Percentiles rank a stretch among this genome's conserved stretches.
phyloP scores from a whole-genome alignment of 2,113 vertebrate species.

The Otus sunia region DNA sequence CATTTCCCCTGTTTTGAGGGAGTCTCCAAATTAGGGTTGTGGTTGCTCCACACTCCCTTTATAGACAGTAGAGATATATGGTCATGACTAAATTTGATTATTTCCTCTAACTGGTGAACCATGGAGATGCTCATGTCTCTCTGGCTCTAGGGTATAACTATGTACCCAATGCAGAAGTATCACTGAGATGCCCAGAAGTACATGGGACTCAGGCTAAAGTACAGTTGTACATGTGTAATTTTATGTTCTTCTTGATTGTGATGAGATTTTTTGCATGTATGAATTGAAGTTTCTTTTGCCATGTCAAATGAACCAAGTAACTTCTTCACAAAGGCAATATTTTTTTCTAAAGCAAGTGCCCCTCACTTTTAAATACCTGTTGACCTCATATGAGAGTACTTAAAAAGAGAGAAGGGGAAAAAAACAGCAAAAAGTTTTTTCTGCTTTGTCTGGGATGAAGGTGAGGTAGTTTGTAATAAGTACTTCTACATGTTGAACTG shows the following conservation, averaged over 20 bases:
- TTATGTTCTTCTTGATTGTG: not conserved
- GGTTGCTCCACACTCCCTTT: not conserved
- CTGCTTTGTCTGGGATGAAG: not conserved
- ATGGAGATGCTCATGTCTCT: not conserved
- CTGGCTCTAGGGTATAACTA: not conserved
- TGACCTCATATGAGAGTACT: not conserved
- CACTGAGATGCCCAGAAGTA: not conserved
- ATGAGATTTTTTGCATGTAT: not conserved
- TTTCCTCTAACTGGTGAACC: not conserved
- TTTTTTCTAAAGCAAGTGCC: not conserved
- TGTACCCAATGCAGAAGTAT: not conserved
- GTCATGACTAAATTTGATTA: not conserved
- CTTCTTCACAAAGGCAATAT: not conserved
- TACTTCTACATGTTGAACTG: not conserved
- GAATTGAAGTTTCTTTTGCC: not conserved
- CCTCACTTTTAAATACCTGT: not conserved
- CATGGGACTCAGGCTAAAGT: not conserved
- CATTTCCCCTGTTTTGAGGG: not conserved
- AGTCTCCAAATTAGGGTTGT: not conserved
- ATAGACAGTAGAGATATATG: not conserved
- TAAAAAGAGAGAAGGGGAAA: not conserved
- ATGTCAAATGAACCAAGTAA: not conserved
- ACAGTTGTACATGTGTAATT: not conserved
- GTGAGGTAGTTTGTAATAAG: not conserved
- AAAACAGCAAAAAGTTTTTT: not conserved